phyloP scores from a whole-genome alignment of 2,113 vertebrate genomes.

The Dasyornis broadbenti region DNA sequence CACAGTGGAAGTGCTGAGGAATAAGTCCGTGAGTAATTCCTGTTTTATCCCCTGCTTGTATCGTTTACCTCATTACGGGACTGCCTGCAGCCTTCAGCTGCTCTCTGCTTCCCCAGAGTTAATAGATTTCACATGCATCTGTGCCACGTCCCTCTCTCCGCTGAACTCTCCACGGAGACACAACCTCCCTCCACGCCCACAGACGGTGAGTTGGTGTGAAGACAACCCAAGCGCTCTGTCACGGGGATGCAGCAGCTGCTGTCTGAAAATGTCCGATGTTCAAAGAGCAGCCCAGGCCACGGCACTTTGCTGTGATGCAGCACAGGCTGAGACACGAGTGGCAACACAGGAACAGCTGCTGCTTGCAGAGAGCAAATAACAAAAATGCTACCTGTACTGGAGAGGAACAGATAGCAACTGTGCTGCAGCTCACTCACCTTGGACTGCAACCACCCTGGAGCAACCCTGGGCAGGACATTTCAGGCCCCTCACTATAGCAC shows the following conservation, averaged over 20 bases:
- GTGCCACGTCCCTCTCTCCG: not conserved
- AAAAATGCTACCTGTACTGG: not conserved
- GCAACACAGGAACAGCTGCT: not conserved
- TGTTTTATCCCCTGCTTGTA: not conserved
- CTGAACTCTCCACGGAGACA: accelerated
- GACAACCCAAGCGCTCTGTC: accelerated
- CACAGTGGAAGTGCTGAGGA: not conserved
- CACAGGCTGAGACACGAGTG: accelerated
- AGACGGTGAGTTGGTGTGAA: accelerated
- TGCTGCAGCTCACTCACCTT: accelerated
- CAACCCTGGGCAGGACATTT: not conserved
- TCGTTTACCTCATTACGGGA: not conserved
- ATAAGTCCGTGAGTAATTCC: not conserved
- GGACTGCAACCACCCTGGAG: not conserved
- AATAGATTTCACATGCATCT: not conserved
- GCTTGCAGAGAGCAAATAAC: not conserved
- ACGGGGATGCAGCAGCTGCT: not conserved
- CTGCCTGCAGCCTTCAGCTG: not conserved
- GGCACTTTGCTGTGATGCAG: not conserved
- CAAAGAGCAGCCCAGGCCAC: not conserved
- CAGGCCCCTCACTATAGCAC: not conserved
- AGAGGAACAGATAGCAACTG: not conserved
- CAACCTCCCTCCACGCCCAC: accelerated
- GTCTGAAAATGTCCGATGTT: accelerated
- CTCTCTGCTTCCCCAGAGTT: not conserved